phyloP scores from a whole-genome alignment of 92 coral and sea anemone genomes.

The Pocillopora grandis region DNA sequence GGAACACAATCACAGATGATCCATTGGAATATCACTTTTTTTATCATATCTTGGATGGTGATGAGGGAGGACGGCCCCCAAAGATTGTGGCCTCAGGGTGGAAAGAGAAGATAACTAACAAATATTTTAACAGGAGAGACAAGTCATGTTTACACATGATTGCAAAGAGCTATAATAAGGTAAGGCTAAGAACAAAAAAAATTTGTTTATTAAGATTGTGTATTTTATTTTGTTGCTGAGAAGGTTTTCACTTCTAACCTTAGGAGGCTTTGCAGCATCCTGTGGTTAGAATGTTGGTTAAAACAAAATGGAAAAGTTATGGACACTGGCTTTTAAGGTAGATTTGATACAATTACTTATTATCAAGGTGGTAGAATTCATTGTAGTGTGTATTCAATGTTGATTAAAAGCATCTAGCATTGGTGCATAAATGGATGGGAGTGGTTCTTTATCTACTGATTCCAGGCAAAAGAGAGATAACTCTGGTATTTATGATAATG shows the following conservation, averaged over 20 bases:
- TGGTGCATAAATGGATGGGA: no score
- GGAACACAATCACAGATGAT: constrained; percentile 70
- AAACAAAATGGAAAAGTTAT: not conserved
- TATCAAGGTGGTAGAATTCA: no score
- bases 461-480: no score
- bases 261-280: no score
- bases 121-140: constrained; percentile 57
- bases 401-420: no score
- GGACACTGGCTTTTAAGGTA: constrained; percentile 70
- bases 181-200: not conserved
- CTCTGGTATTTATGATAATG: no score
- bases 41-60: constrained; percentile 72
- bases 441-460: no score
- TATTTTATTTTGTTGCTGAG: constrained; percentile 27
- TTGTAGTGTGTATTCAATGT: no score
- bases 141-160: constrained; percentile 22
- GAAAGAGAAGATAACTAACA: constrained; percentile 23
- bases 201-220: not conserved
- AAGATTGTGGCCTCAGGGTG: constrained; percentile 29
- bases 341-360: not conserved
- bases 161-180: constrained; percentile 75
- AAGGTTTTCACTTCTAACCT: constrained; percentile 55
- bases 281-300: no score
- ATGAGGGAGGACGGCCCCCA: constrained; percentile 11
- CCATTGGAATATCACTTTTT: constrained; percentile 83